phyloP scores from a whole-genome alignment of 2,888 invertebrate species.

The Drosophila rellima region DNA sequence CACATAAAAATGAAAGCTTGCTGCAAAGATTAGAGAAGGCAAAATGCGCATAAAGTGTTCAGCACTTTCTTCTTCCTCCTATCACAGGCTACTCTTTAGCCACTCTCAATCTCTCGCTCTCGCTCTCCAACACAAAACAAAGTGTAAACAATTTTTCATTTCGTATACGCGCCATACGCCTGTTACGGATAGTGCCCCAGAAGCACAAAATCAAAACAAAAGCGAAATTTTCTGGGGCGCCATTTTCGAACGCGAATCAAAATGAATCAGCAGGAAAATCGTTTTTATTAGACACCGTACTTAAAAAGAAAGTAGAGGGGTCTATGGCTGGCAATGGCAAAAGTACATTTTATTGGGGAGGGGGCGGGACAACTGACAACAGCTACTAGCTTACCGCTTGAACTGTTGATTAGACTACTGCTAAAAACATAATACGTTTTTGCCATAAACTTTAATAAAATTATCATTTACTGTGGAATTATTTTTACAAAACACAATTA shows the following conservation, averaged over 20 bases:
- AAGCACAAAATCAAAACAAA: conserved; percentile 41
- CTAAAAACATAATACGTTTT: conserved; percentile 32
- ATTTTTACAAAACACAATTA: conserved; percentile 25
- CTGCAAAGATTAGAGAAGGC: conserved; percentile 54
- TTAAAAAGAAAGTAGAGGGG: no score
- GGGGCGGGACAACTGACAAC: conserved; percentile 16
- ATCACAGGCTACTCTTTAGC: conserved; percentile 6
- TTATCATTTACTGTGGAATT: conserved; percentile 32
- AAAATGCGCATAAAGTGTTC: conserved; percentile 55
- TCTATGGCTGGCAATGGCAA: conserved; percentile 39
- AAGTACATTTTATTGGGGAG: conserved; percentile 22
- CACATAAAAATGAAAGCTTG: conserved; percentile 61
- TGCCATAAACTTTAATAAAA: conserved; percentile 23
- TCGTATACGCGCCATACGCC: conserved; percentile 40
- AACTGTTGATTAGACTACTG: conserved; percentile 25
- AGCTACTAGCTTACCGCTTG: conserved; percentile 24
- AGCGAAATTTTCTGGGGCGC: conserved; percentile 37
- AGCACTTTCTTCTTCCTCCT: conserved; percentile 23
- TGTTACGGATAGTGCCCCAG: neutral
- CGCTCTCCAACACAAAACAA: conserved; percentile 39
- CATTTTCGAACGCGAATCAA: conserved; percentile 13
- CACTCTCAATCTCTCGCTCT: conserved; percentile 9
- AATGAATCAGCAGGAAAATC: conserved; percentile 3
- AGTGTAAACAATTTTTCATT: conserved; percentile 54
- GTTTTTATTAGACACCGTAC: no score